Base-by-base conservation (phyloP, 2,888 invertebrate species). In the Calliphora vomitoria region DNA sequence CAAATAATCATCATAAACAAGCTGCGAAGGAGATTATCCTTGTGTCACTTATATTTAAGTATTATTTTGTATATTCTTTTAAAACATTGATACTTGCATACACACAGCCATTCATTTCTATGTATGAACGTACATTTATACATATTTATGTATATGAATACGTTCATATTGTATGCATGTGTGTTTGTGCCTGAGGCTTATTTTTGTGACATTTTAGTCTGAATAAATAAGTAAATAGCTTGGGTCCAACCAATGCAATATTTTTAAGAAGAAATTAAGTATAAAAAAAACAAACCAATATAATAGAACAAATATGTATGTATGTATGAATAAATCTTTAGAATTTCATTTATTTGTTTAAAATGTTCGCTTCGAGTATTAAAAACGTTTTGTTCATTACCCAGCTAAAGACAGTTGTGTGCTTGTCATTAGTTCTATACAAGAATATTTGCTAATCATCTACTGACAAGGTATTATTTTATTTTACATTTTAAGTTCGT, bases 1-100 rank as follows among this genome's bases (percentile, higher is more conserved):
- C 75, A 84, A 84, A 84, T 87, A 84, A 76, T 81, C 74, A 71
- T 76, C 76, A 53, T 55, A 68, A 85, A 82, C 85, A 85, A 75
- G 79, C 85, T 85, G 87, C 79, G 78, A 85, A 79, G 58, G 72
- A 85, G 82, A 87, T 85, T 87, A 87, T 87, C 87, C 87, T 79
- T 79, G 82, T 85, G 64, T 75, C 82, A 72, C 69, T 69, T 78
- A 82, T 15, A n/a, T 35, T 6, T 31, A 31, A 8, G 35, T 62
- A 55, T 20, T 50, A 5, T n/a, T 44, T 62, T 50, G 20, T 55
- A 55, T 31, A 13, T n/a, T 47, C 18, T 13, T 44, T 35, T 20
- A 31, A 68, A 58, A 55, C 13, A 58, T 58, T 44, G 25, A 58
- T 62, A 38, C 18, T 50, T 53, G 41, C 11, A 55, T 31, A 41